phyloP scores from a whole-genome alignment of 2,888 invertebrate genomes.

The Leucania comma region DNA sequence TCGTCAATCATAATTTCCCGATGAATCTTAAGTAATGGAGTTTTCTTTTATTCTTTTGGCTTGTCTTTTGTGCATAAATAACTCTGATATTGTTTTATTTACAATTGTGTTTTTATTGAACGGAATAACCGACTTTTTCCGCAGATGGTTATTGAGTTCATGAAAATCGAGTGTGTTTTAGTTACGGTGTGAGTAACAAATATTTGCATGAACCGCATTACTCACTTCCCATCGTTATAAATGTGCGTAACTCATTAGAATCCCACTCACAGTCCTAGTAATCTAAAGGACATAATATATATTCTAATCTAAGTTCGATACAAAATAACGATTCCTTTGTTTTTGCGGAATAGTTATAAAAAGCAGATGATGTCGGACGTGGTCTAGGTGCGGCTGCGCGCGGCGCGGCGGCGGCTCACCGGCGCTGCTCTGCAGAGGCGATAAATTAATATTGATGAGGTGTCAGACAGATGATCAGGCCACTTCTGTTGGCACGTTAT shows the following conservation, averaged over 20 bases:
- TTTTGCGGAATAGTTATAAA: slow-evolving; percentile 41
- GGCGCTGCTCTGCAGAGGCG: slow-evolving; percentile 12
- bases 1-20: slow-evolving; percentile 58
- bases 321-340: slow-evolving; percentile 45
- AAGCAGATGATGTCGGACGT: slow-evolving; percentile 35
- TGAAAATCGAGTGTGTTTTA: slow-evolving; percentile 26
- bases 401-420: neutral
- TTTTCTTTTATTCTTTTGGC: slow-evolving; percentile 36
- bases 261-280: slow-evolving; percentile 29
- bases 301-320: slow-evolving; percentile 36
- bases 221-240: slow-evolving; percentile 35
- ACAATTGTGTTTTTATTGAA: slow-evolving; percentile 3
- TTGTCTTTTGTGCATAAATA: slow-evolving; percentile 3
- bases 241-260: slow-evolving; percentile 35
- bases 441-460: slow-evolving; percentile 53
- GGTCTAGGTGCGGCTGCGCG: slow-evolving; percentile 31
- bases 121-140: neutral
- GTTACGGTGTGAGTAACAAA: slow-evolving; percentile 32
- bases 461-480: slow-evolving; percentile 21
- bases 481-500: slow-evolving; percentile 34
- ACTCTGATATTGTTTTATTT: slow-evolving; percentile 30
- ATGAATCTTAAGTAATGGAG: slow-evolving; percentile 36
- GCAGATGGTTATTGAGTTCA: slow-evolving; percentile 8
- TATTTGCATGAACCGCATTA: slow-evolving; percentile 40
- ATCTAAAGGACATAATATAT: slow-evolving; percentile 36